phyloP scores from a whole-genome alignment of 2,113 vertebrate species.

The Pseudorectes ferrugineus region DNA sequence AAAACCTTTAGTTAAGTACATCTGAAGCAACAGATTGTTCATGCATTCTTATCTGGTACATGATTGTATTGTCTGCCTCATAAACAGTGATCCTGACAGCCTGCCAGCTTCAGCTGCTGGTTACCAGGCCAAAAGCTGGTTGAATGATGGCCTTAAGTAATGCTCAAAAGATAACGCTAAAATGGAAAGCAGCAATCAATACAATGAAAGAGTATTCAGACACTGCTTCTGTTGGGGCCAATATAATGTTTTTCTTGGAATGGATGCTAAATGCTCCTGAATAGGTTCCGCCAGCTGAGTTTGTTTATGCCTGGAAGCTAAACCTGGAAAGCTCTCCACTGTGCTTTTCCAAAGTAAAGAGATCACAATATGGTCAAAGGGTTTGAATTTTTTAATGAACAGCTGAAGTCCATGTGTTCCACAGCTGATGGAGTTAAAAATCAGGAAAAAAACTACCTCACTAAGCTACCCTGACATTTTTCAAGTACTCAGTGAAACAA shows the following conservation, averaged over 20 bases:
- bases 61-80: background rate
- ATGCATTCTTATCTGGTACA: background rate
- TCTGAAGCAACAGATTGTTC: background rate
- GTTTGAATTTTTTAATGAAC: background rate
- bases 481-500: background rate
- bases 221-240: background rate
- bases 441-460: background rate
- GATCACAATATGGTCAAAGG: background rate
- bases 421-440: background rate
- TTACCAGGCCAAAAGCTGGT: background rate
- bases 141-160: background rate
- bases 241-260: background rate
- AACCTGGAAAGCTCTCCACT: background rate
- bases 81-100: background rate
- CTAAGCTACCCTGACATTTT: background rate
- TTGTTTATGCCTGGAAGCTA: background rate
- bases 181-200: background rate
- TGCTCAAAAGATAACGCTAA: background rate
- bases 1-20: background rate
- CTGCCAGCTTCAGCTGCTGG: background rate
- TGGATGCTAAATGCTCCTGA: background rate
- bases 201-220: background rate
- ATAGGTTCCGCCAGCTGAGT: background rate
- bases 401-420: background rate
- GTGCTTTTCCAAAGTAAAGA: background rate